Conservation (phyloP, 2,888 invertebrate genomes). For the Hermaeophaga mercurialis region DNA sequence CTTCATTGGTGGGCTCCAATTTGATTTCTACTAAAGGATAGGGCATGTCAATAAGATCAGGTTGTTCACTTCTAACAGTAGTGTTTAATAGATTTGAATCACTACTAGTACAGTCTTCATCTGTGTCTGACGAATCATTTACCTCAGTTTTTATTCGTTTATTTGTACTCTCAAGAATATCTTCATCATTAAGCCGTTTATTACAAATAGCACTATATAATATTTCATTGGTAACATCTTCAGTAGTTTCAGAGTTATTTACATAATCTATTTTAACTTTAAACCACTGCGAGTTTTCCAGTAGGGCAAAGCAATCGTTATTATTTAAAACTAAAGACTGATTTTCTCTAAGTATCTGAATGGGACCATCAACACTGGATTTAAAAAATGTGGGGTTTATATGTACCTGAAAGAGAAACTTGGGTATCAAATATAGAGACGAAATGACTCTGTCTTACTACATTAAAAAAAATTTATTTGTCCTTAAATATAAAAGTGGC, state of each 20-base stretch:
- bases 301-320: constrained; percentile 62
- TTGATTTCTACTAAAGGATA: not conserved
- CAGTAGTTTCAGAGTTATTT: constrained; percentile 8
- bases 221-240: not conserved
- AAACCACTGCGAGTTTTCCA: constrained; percentile 61
- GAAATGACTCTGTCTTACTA: too few relatives aligned
- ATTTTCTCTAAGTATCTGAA: constrained; percentile 55
- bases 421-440: too few relatives aligned
- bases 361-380: constrained; percentile 47
- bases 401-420: constrained; percentile 57
- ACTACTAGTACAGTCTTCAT: not conserved
- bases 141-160: constrained; percentile 5
- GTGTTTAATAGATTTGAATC: not conserved
- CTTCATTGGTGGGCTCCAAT: constrained; percentile 1
- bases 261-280: constrained; percentile 51
- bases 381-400: constrained; percentile 62
- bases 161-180: not conserved
- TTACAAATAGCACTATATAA: not conserved
- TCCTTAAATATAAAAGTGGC: too few relatives aligned
- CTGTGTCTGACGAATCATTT: not conserved
- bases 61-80: not conserved
- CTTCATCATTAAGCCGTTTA: constrained; percentile 11
- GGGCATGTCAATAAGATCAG: not conserved
- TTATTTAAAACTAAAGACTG: constrained; percentile 51
- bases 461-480: too few relatives aligned